Percentiles rank a stretch among this genome's conserved stretches.
Conservation (phyloP, 2,797 vertebrate species). For the Enteromius paludinosus region DNA sequence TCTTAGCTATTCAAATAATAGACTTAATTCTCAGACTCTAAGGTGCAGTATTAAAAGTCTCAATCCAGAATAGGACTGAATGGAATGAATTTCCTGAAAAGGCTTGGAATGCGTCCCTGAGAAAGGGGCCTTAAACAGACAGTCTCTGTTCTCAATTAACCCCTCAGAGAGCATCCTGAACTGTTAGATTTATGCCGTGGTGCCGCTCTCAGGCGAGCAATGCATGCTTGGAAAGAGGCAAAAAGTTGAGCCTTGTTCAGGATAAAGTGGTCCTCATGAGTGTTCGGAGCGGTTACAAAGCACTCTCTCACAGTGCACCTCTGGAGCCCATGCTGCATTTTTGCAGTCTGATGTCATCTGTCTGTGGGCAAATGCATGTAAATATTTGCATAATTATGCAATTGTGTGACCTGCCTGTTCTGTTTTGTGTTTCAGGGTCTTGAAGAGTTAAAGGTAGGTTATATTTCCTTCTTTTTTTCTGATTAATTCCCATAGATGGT, state of each 20-base stretch:
- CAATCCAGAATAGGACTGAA: conserved; percentile 67
- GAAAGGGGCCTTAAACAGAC: conserved; percentile 61
- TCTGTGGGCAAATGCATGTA: neutral
- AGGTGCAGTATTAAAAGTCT: conserved; percentile 62
- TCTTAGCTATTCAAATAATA: neutral
- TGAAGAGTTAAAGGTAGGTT: conserved; percentile 77
- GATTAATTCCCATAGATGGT: neutral
- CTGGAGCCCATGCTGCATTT: conserved; percentile 63
- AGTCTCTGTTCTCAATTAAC: conserved; percentile 76
- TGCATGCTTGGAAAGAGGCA: conserved; percentile 56
- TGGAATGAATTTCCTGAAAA: conserved; percentile 68
- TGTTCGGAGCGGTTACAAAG: conserved; percentile 62
- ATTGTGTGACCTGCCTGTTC: conserved; percentile 9
- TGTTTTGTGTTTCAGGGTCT: conserved; percentile 61
- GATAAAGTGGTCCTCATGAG: conserved; percentile 66
- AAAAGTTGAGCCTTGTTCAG: conserved; percentile 48
- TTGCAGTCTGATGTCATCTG: conserved; percentile 72
- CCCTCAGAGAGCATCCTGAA: conserved; percentile 62
- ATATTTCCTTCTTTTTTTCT: neutral
- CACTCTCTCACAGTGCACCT: conserved; percentile 56
- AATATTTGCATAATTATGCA: conserved; percentile 14
- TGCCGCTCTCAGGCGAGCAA: conserved; percentile 53
- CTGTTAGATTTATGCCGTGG: conserved; percentile 65
- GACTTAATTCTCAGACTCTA: conserved; percentile 53
- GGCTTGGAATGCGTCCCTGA: conserved; percentile 69